Evolutionary conservation across 2,113 vertebrate genomes (phyloP).

Genomic region (Lepisosteus oculatus): DNA sequence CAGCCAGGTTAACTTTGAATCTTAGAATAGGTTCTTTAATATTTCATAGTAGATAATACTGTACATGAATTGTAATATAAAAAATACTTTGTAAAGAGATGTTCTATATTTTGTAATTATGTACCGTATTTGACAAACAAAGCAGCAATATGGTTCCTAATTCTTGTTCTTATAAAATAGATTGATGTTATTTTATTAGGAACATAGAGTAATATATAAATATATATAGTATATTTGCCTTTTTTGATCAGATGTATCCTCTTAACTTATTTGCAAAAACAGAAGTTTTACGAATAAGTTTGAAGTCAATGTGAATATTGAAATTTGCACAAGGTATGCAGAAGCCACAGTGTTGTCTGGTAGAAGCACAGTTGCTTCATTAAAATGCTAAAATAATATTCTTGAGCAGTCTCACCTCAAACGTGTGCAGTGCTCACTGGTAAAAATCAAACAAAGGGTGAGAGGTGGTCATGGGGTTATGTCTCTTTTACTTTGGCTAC

Average conservation of each 20-base stretch:
- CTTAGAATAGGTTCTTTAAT: slow-evolving; percentile 83
- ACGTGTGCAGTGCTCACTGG: background rate
- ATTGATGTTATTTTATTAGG: slow-evolving; percentile 74
- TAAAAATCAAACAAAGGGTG: background rate
- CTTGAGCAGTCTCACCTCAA: background rate
- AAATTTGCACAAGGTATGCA: slow-evolving; percentile 71
- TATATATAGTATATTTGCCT: slow-evolving; percentile 59
- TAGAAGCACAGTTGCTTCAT: background rate
- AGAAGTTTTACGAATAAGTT: slow-evolving; percentile 43
- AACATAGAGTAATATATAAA: slow-evolving; percentile 51
- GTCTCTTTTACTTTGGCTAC: too few relatives aligned
- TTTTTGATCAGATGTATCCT: slow-evolving; percentile 64
- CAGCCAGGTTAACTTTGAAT: slow-evolving; percentile 86
- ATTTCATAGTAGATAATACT: slow-evolving; percentile 82
- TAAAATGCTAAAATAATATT: background rate
- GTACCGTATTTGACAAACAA: slow-evolving; percentile 81
- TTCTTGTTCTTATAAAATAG: slow-evolving; percentile 72
- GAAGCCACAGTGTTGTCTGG: slow-evolving; percentile 25
- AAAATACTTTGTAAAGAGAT: slow-evolving; percentile 97
- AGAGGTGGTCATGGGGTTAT: too few relatives aligned
- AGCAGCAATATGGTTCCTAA: slow-evolving; percentile 95
- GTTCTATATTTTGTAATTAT: slow-evolving; percentile 99
- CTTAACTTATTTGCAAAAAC: slow-evolving; percentile 55
- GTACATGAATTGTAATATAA: slow-evolving; percentile 96
- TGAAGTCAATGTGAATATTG: slow-evolving; percentile 46